Evolutionary conservation across 1,140 invertebrate genomes (phyloP).

Genomic region (Cydia pomonella): DNA sequence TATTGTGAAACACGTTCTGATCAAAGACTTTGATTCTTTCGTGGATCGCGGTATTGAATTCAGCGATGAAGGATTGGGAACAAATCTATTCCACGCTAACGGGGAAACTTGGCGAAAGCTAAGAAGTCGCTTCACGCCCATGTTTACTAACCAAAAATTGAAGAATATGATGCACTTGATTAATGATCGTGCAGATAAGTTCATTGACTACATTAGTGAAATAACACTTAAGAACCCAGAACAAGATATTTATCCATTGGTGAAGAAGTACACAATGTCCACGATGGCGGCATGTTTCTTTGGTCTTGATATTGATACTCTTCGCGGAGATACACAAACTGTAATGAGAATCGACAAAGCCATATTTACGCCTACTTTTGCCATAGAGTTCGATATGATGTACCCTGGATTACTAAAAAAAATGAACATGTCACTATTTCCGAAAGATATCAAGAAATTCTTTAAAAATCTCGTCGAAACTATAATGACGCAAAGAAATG

Average conservation of each 20-base stretch:
- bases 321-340: conserved; percentile 33
- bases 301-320: conserved; percentile 78
- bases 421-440: conserved; percentile 48
- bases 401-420: conserved; percentile 51
- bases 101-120: conserved; percentile 81
- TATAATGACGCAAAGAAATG: conserved; percentile 44
- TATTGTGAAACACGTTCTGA: conserved; percentile 82
- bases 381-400: conserved; percentile 52
- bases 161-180: conserved; percentile 79
- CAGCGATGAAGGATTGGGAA: conserved; percentile 78
- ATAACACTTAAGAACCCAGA: conserved; percentile 37
- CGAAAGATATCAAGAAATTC: conserved; percentile 42
- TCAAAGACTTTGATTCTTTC: conserved; percentile 82
- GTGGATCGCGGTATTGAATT: conserved; percentile 72
- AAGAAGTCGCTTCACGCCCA: conserved; percentile 78
- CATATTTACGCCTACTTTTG: conserved; percentile 38
- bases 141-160: conserved; percentile 83
- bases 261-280: conserved; percentile 69
- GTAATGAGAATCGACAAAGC: conserved; percentile 45
- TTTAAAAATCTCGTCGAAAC: conserved; percentile 45
- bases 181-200: conserved; percentile 54
- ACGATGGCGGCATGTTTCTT: conserved; percentile 81
- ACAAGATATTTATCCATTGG: conserved; percentile 69
- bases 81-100: conserved; percentile 70
- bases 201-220: conserved; percentile 50